Percentiles rank a stretch among this genome's conserved stretches.
These are phyloP conservation scores for Anolis carolinensis DNA, from an alignment of 2,113 vertebrate genomes.

Conservation along the genomic window DNA sequence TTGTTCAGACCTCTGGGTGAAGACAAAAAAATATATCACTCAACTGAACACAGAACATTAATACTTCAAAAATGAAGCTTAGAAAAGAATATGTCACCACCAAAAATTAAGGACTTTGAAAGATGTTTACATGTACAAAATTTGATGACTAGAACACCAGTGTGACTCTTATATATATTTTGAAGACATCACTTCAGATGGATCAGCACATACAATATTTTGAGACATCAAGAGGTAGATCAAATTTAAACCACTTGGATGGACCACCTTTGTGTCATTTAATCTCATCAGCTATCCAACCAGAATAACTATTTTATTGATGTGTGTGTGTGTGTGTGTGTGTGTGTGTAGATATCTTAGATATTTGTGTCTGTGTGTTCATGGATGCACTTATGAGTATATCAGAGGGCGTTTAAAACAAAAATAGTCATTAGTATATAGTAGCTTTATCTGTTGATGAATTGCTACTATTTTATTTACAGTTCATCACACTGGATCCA, in stretches of 20 bases:
- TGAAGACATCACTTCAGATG: not conserved
- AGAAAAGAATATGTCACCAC: not conserved
- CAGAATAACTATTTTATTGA: not conserved
- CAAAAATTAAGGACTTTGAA: not conserved
- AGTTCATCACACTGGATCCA: slow-evolving; percentile 12
- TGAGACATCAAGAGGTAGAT: not conserved
- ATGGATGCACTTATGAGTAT: not conserved
- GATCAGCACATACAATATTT: not conserved
- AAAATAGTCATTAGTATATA: slow-evolving; percentile 57
- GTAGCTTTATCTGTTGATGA: slow-evolving; percentile 35
- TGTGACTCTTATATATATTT: not conserved
- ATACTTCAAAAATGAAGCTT: not conserved
- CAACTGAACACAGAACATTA: not conserved
- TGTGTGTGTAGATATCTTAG: too few species aligned
- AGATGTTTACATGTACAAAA: not conserved
- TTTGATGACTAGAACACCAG: not conserved
- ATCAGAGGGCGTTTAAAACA: slow-evolving; percentile 44
- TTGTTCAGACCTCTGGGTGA: not conserved
- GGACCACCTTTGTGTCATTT: not conserved
- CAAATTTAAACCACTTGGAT: not conserved
- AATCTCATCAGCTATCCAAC: not conserved
- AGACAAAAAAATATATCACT: not conserved
- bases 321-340: too few species aligned
- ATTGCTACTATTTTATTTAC: slow-evolving; percentile 60
- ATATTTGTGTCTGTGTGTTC: too few species aligned